A percentile compares a stretch with the other conserved stretches of the same genome.
Evolutionary conservation across 2,113 vertebrate species (phyloP).

Genomic region (Indicator maculatus): DNA sequence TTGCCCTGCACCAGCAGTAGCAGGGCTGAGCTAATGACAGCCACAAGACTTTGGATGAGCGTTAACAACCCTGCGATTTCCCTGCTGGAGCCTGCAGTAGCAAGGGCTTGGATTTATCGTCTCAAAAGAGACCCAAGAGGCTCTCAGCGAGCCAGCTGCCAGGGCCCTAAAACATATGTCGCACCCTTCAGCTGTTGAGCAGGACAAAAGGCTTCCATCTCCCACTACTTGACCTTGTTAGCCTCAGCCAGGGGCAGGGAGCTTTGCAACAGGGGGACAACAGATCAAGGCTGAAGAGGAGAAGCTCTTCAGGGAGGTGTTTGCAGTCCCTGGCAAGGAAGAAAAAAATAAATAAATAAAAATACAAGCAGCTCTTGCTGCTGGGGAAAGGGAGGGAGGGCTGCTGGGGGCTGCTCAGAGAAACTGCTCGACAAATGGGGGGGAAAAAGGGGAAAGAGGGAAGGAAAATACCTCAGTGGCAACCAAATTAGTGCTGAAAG

Average conservation of each 20-base stretch:
- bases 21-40: slow-evolving; percentile 65
- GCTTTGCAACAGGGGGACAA: slow-evolving; percentile 60
- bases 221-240: slow-evolving; percentile 75
- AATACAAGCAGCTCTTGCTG: too few relatives aligned
- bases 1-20: slow-evolving; percentile 52
- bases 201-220: slow-evolving; percentile 68
- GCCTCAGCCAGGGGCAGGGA: slow-evolving; percentile 64
- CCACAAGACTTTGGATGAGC: slow-evolving; percentile 63
- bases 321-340: neutral
- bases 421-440: too few relatives aligned
- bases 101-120: slow-evolving; percentile 69
- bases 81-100: slow-evolving; percentile 67
- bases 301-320: slow-evolving; percentile 28
- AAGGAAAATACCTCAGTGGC: neutral
- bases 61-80: slow-evolving; percentile 66
- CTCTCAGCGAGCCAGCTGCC: slow-evolving; percentile 68
- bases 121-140: slow-evolving; percentile 70
- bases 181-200: slow-evolving; percentile 72
- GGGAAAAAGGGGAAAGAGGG: neutral
- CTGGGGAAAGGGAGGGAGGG: neutral
- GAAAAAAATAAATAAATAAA: neutral
- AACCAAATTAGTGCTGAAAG: neutral
- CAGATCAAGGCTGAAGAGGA: slow-evolving; percentile 58
- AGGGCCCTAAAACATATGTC: slow-evolving; percentile 72
- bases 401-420: neutral